Evolutionary conservation across 2,888 invertebrate species (phyloP).

Genomic region (Morpho helenor): DNA sequence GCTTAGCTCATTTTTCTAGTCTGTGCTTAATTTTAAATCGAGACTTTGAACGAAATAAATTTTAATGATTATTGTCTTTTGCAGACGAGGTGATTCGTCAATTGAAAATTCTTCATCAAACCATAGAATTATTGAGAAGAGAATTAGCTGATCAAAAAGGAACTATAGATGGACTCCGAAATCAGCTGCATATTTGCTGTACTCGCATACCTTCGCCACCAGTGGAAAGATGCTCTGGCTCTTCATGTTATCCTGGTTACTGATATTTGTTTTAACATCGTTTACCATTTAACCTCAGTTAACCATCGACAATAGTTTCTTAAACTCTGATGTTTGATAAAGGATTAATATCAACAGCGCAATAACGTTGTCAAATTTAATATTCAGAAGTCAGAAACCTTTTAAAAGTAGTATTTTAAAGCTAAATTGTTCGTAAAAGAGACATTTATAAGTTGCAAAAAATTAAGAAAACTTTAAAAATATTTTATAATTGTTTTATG

Average conservation of each 20-base stretch:
- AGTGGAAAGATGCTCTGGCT: conserved; percentile 61
- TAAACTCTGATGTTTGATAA: neutral
- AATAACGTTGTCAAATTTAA: too few species aligned
- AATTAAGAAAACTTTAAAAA: too few species aligned
- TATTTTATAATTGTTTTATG: too few species aligned
- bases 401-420: too few species aligned
- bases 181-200: conserved; percentile 88
- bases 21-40: too few species aligned
- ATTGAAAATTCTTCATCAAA: conserved; percentile 53
- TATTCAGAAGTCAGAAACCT: too few species aligned
- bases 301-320: neutral
- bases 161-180: conserved; percentile 84
- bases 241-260: conserved; percentile 86
- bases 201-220: conserved; percentile 68
- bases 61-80: conserved; percentile 9
- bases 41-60: too few species aligned
- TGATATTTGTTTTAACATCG: conserved; percentile 30
- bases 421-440: too few species aligned
- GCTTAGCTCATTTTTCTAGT: too few species aligned
- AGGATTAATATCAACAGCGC: neutral
- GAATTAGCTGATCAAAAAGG: conserved; percentile 84
- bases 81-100: conserved; percentile 65
- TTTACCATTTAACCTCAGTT: neutral
- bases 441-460: too few species aligned
- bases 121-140: conserved; percentile 79